phyloP scores from a whole-genome alignment of 2,888 invertebrate genomes.

The Nezara viridula region DNA sequence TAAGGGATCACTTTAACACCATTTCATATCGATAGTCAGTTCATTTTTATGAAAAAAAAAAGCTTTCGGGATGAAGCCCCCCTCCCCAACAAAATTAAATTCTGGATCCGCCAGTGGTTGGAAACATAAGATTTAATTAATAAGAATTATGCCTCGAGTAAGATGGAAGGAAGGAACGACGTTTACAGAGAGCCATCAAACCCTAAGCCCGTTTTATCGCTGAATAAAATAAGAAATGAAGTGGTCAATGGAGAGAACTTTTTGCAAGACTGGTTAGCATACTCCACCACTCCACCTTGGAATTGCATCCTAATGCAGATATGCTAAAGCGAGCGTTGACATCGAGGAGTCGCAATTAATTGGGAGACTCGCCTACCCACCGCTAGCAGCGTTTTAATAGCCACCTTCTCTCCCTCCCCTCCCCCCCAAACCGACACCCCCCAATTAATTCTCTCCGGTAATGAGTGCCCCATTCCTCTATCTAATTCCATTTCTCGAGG shows the following conservation, averaged over 20 bases:
- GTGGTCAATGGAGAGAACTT: conserved; percentile 18
- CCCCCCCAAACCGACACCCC: no score
- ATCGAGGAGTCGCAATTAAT: neutral
- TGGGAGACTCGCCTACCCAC: neutral
- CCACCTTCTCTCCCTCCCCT: neutral
- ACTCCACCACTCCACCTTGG: neutral
- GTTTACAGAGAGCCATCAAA: neutral
- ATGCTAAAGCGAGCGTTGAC: conserved; percentile 33
- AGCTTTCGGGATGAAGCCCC: no score
- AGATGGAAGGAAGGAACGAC: neutral
- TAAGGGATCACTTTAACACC: no score
- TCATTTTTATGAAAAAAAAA: no score
- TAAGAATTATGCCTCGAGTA: neutral
- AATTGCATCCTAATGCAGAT: conserved; percentile 1
- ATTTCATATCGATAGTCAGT: no score
- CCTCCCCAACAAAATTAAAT: no score
- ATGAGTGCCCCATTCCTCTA: neutral
- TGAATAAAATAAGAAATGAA: neutral
- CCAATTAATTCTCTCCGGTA: neutral
- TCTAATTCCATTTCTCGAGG: conserved; percentile 16
- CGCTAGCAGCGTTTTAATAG: no score
- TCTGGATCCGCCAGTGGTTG: no score
- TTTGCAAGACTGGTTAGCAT: neutral
- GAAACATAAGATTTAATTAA: neutral
- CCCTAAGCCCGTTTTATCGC: neutral